Evolutionary conservation across 2,888 invertebrate genomes (phyloP), one percentile per base, ranked within the genome.

Genomic region (Podotricha telesiphe): DNA sequence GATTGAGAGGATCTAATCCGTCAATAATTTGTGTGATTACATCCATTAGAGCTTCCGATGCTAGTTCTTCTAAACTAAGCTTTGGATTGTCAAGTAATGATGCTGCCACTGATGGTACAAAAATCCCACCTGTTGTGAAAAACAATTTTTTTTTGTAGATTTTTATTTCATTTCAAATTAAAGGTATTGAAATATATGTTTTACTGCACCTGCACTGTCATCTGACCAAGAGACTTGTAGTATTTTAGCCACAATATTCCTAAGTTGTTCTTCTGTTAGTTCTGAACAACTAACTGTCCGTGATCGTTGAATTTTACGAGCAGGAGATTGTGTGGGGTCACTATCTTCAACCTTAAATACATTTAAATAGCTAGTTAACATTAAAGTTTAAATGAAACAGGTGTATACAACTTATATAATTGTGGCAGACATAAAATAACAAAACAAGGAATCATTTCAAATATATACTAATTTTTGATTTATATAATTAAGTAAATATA

Each of bases 141-240:
- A 51, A 42, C 15, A 50, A 59, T 17, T 11, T 17, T 13, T 15
- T 0, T 42, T 40, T 7, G 20, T 28, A 8, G 13, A 40, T n/a
- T 19, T 13, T 48, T 17, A n/a, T 8, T 40, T 7, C 0, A 13
- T 40, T n/a, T 2, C n/a, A 22, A 53, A 34, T 28, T n/a, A 1
- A 53, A 53, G n/a, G 37, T 40, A 53, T 19, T 17, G 48, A 34
- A 42, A 17, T 48, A 37, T 34, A 10, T 4, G 1, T 56, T 59
- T 42, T n/a, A 42, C 19, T 76, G 78, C 81, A 85, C 95, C 95
- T 77, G 91, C 89, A 78, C 94, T 93, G 62, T 92, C 92, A 77
- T 94, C 94, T 72, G 94, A 94, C 95, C 96, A 97, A 2, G 96
- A 95, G 47, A 95, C 95, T 82, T 95, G 95, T 19, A 97, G 87